Conservation (phyloP, 2,113 vertebrate species). For the Salminus brasiliensis region DNA sequence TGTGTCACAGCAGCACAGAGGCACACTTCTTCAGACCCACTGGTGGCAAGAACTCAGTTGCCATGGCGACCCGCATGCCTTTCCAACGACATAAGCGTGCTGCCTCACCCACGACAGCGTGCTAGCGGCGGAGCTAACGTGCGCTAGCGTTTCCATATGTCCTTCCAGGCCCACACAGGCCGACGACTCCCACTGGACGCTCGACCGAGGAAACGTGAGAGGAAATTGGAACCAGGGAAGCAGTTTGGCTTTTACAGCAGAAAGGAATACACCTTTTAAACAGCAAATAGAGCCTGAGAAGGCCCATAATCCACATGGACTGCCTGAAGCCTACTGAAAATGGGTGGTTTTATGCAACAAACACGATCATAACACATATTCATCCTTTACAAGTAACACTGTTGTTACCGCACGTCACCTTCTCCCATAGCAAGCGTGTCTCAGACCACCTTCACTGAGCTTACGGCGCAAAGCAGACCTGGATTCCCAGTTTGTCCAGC, state of each 20-base stretch:
- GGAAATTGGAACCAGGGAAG: neutral
- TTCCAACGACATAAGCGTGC: conserved; percentile 4
- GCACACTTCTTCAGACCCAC: neutral
- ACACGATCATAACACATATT: too few species aligned
- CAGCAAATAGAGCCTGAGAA: too few species aligned
- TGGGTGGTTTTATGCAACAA: too few species aligned
- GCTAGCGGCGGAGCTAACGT: neutral
- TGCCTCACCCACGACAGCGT: conserved; percentile 7
- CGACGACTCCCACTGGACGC: neutral
- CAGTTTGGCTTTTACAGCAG: neutral
- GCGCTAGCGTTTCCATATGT: neutral
- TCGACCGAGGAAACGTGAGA: neutral
- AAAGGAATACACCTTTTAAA: neutral
- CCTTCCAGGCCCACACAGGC: neutral
- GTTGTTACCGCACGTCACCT: too few species aligned
- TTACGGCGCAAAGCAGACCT: too few species aligned
- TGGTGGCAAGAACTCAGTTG: conserved; percentile 8
- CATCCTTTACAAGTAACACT: too few species aligned
- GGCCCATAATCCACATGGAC: too few species aligned
- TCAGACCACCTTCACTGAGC: too few species aligned
- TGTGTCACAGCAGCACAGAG: neutral
- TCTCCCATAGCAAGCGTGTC: too few species aligned
- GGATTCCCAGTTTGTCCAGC: too few species aligned
- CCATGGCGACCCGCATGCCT: conserved; percentile 39
- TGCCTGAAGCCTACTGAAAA: too few species aligned